Evolutionary conservation across 2,113 vertebrate species (phyloP).

Genomic region (Malurus elegans): DNA sequence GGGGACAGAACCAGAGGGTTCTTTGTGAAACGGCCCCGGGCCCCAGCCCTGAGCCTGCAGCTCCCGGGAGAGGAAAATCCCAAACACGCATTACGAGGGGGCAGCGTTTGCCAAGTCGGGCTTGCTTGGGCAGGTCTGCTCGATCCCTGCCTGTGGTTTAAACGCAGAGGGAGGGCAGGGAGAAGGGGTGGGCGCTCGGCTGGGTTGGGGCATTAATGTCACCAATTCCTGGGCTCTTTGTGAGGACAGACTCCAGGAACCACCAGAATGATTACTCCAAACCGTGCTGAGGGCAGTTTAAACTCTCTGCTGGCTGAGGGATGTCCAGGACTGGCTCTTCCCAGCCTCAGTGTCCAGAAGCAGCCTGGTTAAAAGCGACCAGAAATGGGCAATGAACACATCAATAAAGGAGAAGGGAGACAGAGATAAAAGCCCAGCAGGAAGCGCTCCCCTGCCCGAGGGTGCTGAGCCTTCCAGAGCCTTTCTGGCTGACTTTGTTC

Average conservation of each 20-base stretch:
- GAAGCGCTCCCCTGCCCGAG: neutral
- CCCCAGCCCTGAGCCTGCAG: neutral
- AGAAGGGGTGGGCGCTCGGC: neutral
- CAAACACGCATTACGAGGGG: neutral
- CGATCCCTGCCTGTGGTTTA: neutral
- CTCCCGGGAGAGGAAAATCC: neutral
- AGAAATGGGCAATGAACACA: neutral
- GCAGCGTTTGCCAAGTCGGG: neutral
- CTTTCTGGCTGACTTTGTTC: slow-evolving; percentile 27
- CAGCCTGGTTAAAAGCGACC: neutral
- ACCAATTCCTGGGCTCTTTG: neutral
- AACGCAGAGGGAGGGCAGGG: neutral
- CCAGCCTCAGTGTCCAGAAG: neutral
- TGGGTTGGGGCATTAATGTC: fast-evolving
- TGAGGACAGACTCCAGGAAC: neutral
- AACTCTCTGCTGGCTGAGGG: neutral
- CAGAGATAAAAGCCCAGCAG: neutral
- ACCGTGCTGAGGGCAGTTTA: neutral
- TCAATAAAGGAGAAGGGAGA: neutral
- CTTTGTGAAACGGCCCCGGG: neutral
- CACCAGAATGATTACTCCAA: neutral
- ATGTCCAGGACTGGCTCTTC: fast-evolving
- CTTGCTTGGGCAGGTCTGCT: neutral
- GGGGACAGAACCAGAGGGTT: neutral
- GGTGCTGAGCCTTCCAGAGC: neutral